A percentile compares a stretch with the other conserved stretches of the same genome.
Evolutionary conservation across 2,113 vertebrate genomes (phyloP).

Genomic region (Excalfactoria chinensis): DNA sequence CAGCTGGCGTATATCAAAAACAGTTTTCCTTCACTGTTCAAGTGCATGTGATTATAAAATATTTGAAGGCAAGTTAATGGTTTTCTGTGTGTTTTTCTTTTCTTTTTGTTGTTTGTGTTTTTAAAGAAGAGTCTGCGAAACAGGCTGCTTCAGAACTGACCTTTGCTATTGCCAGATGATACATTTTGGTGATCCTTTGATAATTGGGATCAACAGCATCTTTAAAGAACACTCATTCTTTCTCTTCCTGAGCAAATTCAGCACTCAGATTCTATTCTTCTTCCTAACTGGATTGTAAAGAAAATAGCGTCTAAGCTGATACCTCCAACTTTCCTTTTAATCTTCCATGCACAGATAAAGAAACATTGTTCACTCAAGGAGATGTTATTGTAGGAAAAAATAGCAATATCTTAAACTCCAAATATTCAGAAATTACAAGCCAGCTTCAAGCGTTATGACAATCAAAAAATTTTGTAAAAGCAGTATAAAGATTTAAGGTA

Average conservation of each 20-base stretch:
- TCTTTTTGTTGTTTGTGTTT: no score
- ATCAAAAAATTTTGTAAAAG: neutral
- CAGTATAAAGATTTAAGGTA: neutral
- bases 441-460: neutral
- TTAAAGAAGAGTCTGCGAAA: neutral
- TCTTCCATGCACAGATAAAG: neutral
- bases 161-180: neutral
- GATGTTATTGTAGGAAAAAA: neutral
- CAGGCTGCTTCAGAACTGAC: neutral
- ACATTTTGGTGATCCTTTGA: neutral
- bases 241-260: neutral
- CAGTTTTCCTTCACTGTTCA: neutral
- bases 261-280: neutral
- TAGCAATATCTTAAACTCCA: neutral
- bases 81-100: no score
- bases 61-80: neutral
- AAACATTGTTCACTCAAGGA: neutral
- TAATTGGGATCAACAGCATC: neutral
- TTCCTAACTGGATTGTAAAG: neutral
- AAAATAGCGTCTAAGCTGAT: neutral
- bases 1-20: neutral
- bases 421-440: neutral
- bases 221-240: neutral
- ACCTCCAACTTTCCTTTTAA: neutral
- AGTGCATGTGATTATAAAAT: neutral